Evolutionary conservation across 2,113 vertebrate genomes (phyloP), one percentile per base, ranked within the genome.

Genomic region (Arvicanthis niloticus): DNA sequence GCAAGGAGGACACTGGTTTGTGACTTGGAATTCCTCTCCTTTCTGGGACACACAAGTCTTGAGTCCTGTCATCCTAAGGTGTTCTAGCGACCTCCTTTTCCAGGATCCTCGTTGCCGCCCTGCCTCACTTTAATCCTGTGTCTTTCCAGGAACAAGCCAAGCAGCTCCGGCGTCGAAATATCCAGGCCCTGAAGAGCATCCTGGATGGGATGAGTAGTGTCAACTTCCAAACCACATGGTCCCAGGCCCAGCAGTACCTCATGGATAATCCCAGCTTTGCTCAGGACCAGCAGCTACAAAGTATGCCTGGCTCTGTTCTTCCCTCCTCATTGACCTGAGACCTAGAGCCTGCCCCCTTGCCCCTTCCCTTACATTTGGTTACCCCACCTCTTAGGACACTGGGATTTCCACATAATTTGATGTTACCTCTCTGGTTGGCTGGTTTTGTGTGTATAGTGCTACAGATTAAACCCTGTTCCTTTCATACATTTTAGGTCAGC

Each of bases 191-290:
- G 95, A 99, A 99, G 97, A 98, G 97, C 90, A 99, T 99, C 87
- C 94, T 99, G 92, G 98, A 99, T 96, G 98, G 98, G 85, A 99
- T 98, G 98, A 98, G 97, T 93, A 98, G 98, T 21, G 98, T 99
- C 91, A 98, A 95, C 88, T 99, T 98, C 96, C 98, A 98, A 85
- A 99, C 98, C n/a, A 99, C 98, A 0, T 99, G 98, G 98, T 98
- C 98, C 81, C 98, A 99, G 93, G 98, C 98, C 70, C 98, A 99
- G 94, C 98, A 99, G 96, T 98, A 98, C 96, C 98, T 99, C 84
- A 98, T 99, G 98, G 98, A 99, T 93, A 98, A 99, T 86, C 98
- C 98, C 95, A 98, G 98, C 94, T 99, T 99, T 98, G 98, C 98
- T 72, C 98, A 98, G 95, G 98, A 99, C 91, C 98, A 98, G 94